These are phyloP conservation scores for Chloroclystis v-ata DNA, from an alignment of 2,888 invertebrate genomes.

Conservation along the genomic window DNA sequence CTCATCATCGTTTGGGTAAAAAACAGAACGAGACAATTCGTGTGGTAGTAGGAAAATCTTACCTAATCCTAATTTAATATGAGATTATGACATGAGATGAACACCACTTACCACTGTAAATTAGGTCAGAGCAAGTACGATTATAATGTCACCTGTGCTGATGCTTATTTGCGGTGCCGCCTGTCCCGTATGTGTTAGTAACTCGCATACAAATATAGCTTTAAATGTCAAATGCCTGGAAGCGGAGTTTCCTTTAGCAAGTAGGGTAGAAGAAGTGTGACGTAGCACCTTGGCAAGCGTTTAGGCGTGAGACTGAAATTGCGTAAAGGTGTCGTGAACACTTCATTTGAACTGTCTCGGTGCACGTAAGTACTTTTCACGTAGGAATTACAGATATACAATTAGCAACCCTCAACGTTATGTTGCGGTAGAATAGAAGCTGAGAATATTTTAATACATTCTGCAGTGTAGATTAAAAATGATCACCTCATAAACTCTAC, in stretches of 20 bases:
- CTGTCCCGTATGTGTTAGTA: slow-evolving; percentile 20
- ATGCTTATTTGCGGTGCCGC: slow-evolving; percentile 27
- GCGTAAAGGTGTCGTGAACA: slow-evolving; percentile 72
- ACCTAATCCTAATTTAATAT: slow-evolving; percentile 6
- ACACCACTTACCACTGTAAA: slow-evolving; percentile 38
- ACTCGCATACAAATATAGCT: slow-evolving; percentile 44
- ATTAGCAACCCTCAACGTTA: slow-evolving; percentile 61
- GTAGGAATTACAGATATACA: slow-evolving; percentile 65
- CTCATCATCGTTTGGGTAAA: background rate
- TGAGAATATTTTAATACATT: too few species aligned
- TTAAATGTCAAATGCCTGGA: slow-evolving; percentile 50
- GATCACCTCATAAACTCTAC: too few species aligned
- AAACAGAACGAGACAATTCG: background rate
- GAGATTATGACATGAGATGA: slow-evolving; percentile 22
- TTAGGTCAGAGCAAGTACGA: slow-evolving; percentile 52
- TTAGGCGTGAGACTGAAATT: slow-evolving; percentile 67
- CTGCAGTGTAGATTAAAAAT: too few species aligned
- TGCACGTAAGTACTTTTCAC: slow-evolving; percentile 46
- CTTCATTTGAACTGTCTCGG: slow-evolving; percentile 58
- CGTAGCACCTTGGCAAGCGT: slow-evolving; percentile 66
- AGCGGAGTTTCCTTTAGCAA: slow-evolving; percentile 52
- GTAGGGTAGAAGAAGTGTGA: slow-evolving; percentile 51
- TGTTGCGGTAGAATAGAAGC: slow-evolving; percentile 43
- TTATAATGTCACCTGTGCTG: slow-evolving; percentile 40
- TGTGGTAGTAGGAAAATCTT: background rate